Base-by-base conservation (phyloP, 2,888 invertebrate species). In the Venustoraphidia nigricollis region DNA sequence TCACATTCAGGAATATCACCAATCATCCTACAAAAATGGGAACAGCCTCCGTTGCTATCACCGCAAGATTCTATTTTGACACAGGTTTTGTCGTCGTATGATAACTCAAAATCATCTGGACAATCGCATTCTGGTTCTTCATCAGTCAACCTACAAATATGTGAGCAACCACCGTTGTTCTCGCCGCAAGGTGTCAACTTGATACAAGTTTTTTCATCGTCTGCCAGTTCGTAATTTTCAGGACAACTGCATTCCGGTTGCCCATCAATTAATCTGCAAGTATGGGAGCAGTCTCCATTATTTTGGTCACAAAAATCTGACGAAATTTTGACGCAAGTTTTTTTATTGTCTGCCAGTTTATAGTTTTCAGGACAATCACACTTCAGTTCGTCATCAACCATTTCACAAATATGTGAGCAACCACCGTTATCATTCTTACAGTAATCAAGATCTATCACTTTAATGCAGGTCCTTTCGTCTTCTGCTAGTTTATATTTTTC, bases 261-360 rank as follows among this genome's bases (percentile, higher is more conserved):
- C 3, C 27, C 27, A 17, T n/a, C 9, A 2, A 62, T 60, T 45
- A 71, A 68, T 42, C 68, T 59, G 55, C 73, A 73, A 40, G 58
- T 62, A 53, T 72, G 71, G 10, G 70, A 70, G 56, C 73, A 73
- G 44, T 68, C 70, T 46, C 67, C 70, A 53, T 70, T 69, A 43
- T 71, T 71, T 44, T 52, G 41, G 13, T 43, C 34, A 37, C 56
- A 56, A 34, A 49, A 52, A 43, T 57, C 42, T 17, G 17, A 17
- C 4, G 17, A 17, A 6, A 53, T 49, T 10, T 55, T 50, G 10
- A 46, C 43, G 48, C 62, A 61, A 4, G 53, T 58, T 11, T 34
- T 51, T 10, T 54, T 51, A 45, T 59, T 57, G 9, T 48, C 34
- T 5, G 51, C 52, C 40, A 67, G 54, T 10, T 59, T 55, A 47